Percentiles rank a stretch among this genome's conserved stretches.
Evolutionary conservation across 2,888 invertebrate species (phyloP).

Genomic region (Cryptus viduatorius): DNA sequence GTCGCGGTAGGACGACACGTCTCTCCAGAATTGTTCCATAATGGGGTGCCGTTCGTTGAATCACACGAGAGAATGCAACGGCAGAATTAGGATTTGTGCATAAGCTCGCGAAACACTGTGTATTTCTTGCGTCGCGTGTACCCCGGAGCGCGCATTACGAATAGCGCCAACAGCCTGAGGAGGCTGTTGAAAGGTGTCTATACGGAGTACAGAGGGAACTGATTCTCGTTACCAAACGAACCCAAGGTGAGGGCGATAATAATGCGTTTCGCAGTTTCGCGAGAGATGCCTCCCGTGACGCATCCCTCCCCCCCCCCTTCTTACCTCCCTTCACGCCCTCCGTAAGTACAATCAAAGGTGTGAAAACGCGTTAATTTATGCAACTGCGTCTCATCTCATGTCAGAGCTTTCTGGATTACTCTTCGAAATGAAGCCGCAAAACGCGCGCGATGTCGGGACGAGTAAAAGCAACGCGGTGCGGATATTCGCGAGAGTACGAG

Average conservation of each 20-base stretch:
- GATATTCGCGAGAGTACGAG: background rate
- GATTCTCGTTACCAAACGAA: background rate
- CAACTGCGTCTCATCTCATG: slow-evolving; percentile 13
- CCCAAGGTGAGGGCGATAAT: background rate
- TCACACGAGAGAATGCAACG: background rate
- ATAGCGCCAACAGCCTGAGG: no score
- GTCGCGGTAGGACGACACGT: background rate
- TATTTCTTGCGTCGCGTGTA: background rate
- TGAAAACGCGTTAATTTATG: slow-evolving; percentile 17
- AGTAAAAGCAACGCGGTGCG: background rate
- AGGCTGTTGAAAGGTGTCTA: no score
- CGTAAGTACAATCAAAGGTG: background rate
- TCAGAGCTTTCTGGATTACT: slow-evolving; percentile 1
- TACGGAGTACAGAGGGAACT: background rate
- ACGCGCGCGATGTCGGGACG: background rate
- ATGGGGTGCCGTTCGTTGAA: slow-evolving; percentile 5
- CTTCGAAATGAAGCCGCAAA: slow-evolving; percentile 17
- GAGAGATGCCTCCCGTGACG: background rate
- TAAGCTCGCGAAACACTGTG: background rate
- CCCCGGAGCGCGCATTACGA: background rate
- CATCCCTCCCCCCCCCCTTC: no score
- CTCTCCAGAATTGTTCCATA: slow-evolving; percentile 21
- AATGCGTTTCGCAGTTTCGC: background rate
- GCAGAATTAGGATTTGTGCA: background rate
- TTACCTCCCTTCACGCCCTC: background rate